Percentiles rank a stretch among this genome's conserved stretches.
Conservation (phyloP, 2,888 invertebrate species). For the Oscheius sp. region DNA sequence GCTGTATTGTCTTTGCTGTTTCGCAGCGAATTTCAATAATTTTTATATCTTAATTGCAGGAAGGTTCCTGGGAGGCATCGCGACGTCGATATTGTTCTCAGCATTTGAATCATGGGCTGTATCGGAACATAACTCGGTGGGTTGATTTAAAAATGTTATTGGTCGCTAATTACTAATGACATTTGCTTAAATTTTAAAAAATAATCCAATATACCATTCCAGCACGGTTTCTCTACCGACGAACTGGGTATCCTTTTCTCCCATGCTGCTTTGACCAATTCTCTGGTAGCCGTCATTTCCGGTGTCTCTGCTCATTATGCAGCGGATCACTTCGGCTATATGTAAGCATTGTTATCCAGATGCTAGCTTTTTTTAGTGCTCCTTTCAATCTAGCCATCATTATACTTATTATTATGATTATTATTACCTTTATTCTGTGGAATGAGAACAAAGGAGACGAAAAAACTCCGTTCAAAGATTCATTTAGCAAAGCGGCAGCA, state of each 20-base stretch:
- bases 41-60: slow-evolving; percentile 73
- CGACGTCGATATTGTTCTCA: slow-evolving; percentile 74
- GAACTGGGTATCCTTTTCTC: slow-evolving; percentile 73
- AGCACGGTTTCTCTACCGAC: slow-evolving; percentile 71
- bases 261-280: slow-evolving; percentile 73
- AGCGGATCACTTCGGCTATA: slow-evolving; percentile 73
- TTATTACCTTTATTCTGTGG: slow-evolving; percentile 75
- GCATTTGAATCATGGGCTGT: slow-evolving; percentile 75
- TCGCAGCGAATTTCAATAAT: slow-evolving; percentile 74
- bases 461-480: slow-evolving; percentile 64
- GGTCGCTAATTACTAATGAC: background rate
- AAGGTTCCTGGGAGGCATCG: slow-evolving; percentile 73
- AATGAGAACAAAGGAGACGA: slow-evolving; percentile 75
- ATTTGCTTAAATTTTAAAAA: background rate
- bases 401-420: slow-evolving; percentile 74
- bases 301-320: slow-evolving; percentile 73
- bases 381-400: slow-evolving; percentile 77
- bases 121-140: slow-evolving; percentile 72
- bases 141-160: background rate
- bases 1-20: slow-evolving; percentile 73
- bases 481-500: slow-evolving; percentile 59
- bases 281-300: slow-evolving; percentile 73
- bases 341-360: slow-evolving; percentile 70
- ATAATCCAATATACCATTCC: slow-evolving; percentile 30
- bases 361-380: slow-evolving; percentile 61